Conservation (phyloP, 2,113 vertebrate species). For the Ceyx melanurus region DNA sequence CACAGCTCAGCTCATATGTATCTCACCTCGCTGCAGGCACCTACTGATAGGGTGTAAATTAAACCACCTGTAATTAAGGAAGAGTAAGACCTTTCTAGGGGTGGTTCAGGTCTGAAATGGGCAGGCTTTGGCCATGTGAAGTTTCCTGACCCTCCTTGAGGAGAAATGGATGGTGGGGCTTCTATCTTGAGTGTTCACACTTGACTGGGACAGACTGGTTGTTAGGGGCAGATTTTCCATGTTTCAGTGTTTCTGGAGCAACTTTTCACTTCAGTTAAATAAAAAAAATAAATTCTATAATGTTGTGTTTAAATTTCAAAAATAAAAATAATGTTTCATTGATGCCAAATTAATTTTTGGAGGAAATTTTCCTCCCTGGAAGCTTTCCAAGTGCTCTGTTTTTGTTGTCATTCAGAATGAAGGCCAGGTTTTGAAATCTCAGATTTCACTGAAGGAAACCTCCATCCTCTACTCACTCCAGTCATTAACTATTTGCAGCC, state of each 20-base stretch:
- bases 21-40: not conserved
- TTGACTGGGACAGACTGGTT: not conserved
- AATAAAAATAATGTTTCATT: not conserved
- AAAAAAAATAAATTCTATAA: not conserved
- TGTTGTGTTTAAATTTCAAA: not conserved
- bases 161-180: not conserved
- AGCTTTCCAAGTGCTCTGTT: not conserved
- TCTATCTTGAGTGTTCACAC: not conserved
- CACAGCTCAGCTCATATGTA: not conserved
- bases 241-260: not conserved
- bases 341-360: not conserved
- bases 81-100: not conserved
- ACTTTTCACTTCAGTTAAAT: not conserved
- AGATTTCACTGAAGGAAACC: not conserved
- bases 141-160: not conserved
- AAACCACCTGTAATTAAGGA: not conserved
- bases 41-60: not conserved
- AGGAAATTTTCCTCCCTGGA: not conserved
- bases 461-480: not conserved
- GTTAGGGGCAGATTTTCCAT: not conserved
- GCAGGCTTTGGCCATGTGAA: not conserved
- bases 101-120: not conserved
- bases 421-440: conserved; percentile 14
- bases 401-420: not conserved
- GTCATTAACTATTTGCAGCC: not conserved